Evolutionary conservation across 2,797 vertebrate genomes (phyloP), one percentile per base, ranked within the genome.

Genomic region (Mallotus villosus): DNA sequence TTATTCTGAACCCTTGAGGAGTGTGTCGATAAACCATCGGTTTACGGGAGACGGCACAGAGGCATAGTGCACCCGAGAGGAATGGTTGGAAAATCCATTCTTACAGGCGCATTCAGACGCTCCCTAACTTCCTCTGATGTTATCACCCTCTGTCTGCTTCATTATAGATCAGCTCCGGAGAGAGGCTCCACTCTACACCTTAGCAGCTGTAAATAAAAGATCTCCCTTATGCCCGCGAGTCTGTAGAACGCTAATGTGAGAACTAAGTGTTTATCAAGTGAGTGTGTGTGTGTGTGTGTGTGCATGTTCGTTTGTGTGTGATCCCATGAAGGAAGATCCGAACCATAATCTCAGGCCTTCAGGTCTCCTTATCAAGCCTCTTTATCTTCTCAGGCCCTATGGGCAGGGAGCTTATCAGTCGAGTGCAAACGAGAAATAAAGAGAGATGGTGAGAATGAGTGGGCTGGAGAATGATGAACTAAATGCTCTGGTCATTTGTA

Each of bases 141-240:
- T 27, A 66, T 58, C 21, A 58, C 21, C 19, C 25, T 58, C 21
- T 32, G 41, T 58, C 21, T 72, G 32, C 51, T 72, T 59, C 62
- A 66, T 65, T 65, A 58, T 72, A 27, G 63, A 70, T 72, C 74
- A 67, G 53, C 70, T 11, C 37, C 61, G 41, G 72, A 24, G 69
- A 19, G 74, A 41, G n/a, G 37, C 41, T 75, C 69, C 74, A 59
- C 70, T 41, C 68, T 63, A 51, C 46, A 64, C 59, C 67, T 77
- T 7, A 71, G 25, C 60, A 41, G n/a, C 25, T 61, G 69, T 77
- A 57, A 78, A 80, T 76, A 77, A 75, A 74, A 72, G 7, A 72
- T 25, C 66, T 62, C 59, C n/a, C 17, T 72, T 55, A 65, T 29
- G 55, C 17, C 46, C 5, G 46, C 29, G 16, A 14, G 60, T 27